Base-by-base conservation (phyloP, 2,888 invertebrate species). In the Lamproptera curius region DNA sequence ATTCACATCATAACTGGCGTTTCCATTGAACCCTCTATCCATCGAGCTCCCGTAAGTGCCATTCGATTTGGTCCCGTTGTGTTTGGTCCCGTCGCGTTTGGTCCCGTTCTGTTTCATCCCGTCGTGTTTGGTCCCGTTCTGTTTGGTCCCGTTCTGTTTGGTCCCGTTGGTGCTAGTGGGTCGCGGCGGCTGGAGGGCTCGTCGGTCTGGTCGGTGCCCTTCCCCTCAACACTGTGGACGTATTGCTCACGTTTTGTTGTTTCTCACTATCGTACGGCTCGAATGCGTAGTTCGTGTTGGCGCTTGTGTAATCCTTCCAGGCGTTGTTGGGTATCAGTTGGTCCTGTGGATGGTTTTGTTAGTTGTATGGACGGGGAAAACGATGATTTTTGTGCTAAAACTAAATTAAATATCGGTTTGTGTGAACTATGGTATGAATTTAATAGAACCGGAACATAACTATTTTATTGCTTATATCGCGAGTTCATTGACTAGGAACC, bases 281-380 rank as follows among this genome's bases (percentile, higher is more conserved):
- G 77, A 96, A 97, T 0, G 95, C 96, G 78, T 96, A 96, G 79
- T 96, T 97, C 0, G 95, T 95, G 76, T 94, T 95, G 1, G 92
- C 90, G 1, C 92, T 88, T 0, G 94, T 92, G 72, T 96, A 96
- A 70, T 96, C 96, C 71, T 95, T 95, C 96, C 97, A 97, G 0
- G 95, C 95, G 13, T 94, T 92, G 73, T 92, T 94, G 15, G 94
- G 93, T 59, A 96, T 94, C 39, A 96, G 82, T 61, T 93, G 94
- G 62, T 95, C 95, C 95, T 96, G 89, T 0, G 55, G 15, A 13
- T 3, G 2, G n/a, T n/a, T n/a, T n/a, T n/a, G n/a, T n/a, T n/a
- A n/a, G n/a, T n/a, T n/a, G n/a, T n/a, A n/a, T n/a, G n/a, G n/a
- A n/a, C n/a, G n/a, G n/a, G n/a, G n/a, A n/a, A n/a, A n/a, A n/a